Base-by-base conservation (phyloP, 2,113 vertebrate genomes). In the Ibidorhyncha struthersii region DNA sequence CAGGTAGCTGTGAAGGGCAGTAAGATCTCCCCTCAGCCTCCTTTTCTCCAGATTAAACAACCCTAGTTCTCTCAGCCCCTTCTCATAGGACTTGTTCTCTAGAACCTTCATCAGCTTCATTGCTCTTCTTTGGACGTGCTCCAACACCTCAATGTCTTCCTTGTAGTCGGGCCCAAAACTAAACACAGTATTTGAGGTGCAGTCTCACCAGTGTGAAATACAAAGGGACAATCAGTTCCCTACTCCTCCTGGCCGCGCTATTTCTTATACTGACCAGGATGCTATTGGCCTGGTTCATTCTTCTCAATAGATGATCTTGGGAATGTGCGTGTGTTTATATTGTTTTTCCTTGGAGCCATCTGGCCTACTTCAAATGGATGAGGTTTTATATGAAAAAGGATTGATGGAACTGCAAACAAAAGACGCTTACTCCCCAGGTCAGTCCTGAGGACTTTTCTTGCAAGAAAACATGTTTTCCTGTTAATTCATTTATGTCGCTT, bases 131-230 rank as follows among this genome's bases (percentile, higher is more conserved):
- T 53, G 52, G 14, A 53, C 5, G 2, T 0, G 4, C 22, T 76
- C 5, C 17, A 52, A 23, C 12, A 50, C 7, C 23, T 63, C 7
- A 8, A 0, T 16, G 10, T 32, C 49, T n/a, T 9, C 22, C 6
- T 45, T 74, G 17, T 9, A 32, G 32, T 27, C 17, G 29, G 34
- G 43, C 53, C 15, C 26, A 34, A 79, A 62, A 67, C 10, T 40
- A 59, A 27, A 69, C 4, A 8, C 23, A 32, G 36, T 15, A 55
- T 16, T 92, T 0, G 0, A 58, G 25, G 32, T 77, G 32, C 14
- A 5, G 30, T 58, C 52, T 76, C 27, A 18, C 19, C 55, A 66
- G 36, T 74, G 71, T 32, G 0, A 0, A 41, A 10, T 15, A n/a
- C 12, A 47, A 36, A 21, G 43, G 41, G 3, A 27, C 1, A 2